Percentiles rank a stretch among this genome's conserved stretches.
Conservation (phyloP, 2,888 invertebrate genomes). For the Acanthosoma haemorrhoidale region DNA sequence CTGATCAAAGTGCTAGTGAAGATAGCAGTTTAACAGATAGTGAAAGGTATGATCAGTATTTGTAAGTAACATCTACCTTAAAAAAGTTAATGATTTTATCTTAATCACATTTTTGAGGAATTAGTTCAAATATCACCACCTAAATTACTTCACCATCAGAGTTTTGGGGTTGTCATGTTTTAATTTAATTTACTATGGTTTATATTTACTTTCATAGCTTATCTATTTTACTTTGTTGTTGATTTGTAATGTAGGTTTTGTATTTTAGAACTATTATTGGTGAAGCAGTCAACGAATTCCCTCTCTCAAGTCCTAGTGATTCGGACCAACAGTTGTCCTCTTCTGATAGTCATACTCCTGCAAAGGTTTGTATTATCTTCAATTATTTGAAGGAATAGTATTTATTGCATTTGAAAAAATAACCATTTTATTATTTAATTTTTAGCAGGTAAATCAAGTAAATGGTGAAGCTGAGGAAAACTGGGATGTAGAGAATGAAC, state of each 20-base stretch:
- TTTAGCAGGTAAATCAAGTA: conserved; percentile 7
- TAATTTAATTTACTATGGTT: too few relatives aligned
- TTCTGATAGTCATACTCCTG: conserved; percentile 41
- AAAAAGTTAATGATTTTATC: too few relatives aligned
- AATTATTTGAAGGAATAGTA: not conserved
- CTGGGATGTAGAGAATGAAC: conserved; percentile 44
- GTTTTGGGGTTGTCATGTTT: too few relatives aligned
- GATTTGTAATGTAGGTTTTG: conserved; percentile 20
- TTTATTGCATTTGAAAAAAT: not conserved
- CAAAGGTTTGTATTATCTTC: not conserved
- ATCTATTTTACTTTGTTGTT: too few relatives aligned
- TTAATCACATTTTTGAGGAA: too few relatives aligned
- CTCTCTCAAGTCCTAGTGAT: conserved; percentile 44
- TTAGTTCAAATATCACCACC: too few relatives aligned
- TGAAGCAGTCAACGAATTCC: conserved; percentile 52
- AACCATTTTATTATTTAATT: not conserved
- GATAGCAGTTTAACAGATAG: conserved; percentile 72
- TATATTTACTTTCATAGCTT: too few relatives aligned
- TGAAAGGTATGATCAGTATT: conserved; percentile 50
- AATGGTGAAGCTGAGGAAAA: conserved; percentile 42
- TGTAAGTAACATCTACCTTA: too few relatives aligned
- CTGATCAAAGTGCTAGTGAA: conserved; percentile 66
- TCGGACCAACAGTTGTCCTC: conserved; percentile 42
- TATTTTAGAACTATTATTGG: conserved; percentile 53
- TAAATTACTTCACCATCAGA: too few relatives aligned